phyloP scores from a whole-genome alignment of 1,140 invertebrate genomes.

The Sitophilus oryzae region DNA sequence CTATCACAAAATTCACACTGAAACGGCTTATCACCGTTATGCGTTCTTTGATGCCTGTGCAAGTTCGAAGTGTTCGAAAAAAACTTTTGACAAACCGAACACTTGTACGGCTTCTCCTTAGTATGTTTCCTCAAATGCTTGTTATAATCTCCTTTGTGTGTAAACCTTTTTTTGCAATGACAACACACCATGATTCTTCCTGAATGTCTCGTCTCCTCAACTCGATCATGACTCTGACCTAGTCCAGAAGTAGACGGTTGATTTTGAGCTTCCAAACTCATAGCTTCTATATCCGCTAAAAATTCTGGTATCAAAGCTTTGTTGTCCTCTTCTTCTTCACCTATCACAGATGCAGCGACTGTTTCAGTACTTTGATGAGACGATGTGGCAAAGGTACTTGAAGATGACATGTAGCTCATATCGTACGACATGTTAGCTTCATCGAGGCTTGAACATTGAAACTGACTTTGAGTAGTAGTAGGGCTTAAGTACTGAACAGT shows the following conservation, averaged over 20 bases:
- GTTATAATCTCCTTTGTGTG: constrained; percentile 41
- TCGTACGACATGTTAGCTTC: too few species aligned
- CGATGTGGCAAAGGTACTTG: too few species aligned
- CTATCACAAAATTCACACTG: constrained; percentile 62
- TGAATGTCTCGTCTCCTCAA: too few species aligned
- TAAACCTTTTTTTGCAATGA: constrained; percentile 39
- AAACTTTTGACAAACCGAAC: constrained; percentile 63
- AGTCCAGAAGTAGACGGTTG: constrained; percentile 22
- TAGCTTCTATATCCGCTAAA: too few species aligned
- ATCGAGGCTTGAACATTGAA: too few species aligned
- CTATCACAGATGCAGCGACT: too few species aligned
- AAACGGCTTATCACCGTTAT: constrained; percentile 58
- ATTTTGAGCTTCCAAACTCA: neutral
- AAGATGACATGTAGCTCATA: too few species aligned
- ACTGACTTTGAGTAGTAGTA: too few species aligned
- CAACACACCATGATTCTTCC: constrained; percentile 24
- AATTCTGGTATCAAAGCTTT: too few species aligned
- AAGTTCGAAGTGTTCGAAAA: constrained; percentile 67
- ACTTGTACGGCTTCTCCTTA: constrained; percentile 67
- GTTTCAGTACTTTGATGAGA: too few species aligned
- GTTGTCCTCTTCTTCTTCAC: too few species aligned
- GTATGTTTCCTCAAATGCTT: constrained; percentile 68
- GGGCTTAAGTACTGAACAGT: too few species aligned
- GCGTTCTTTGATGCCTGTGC: constrained; percentile 57
- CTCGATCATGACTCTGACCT: neutral